Evolutionary conservation across 2,113 vertebrate species (phyloP).

Genomic region (Microtus richardsoni): DNA sequence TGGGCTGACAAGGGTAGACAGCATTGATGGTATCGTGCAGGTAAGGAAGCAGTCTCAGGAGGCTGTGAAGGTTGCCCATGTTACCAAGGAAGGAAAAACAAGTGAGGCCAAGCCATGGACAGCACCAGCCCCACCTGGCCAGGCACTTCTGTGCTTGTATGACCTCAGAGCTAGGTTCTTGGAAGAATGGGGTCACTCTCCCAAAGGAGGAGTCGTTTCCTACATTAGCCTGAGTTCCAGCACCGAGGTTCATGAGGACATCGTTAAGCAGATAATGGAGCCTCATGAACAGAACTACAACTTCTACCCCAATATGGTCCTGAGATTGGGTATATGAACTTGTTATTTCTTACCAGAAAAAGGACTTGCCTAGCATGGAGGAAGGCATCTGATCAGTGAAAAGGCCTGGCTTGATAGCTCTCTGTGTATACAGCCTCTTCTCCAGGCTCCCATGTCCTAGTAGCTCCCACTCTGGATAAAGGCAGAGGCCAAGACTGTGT

Average conservation of each 20-base stretch:
- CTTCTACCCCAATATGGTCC: neutral
- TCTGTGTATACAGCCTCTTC: no score
- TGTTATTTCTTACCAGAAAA: neutral
- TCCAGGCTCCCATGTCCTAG: neutral
- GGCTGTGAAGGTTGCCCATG: neutral
- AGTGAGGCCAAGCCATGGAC: neutral
- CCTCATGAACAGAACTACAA: neutral
- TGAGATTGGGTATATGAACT: neutral
- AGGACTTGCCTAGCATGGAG: neutral
- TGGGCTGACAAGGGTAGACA: accelerated
- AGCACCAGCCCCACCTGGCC: neutral
- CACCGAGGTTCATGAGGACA: neutral
- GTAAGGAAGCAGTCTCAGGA: neutral
- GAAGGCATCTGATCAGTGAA: neutral
- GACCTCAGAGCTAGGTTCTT: no score
- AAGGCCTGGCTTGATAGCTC: neutral
- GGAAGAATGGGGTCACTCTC: constrained; percentile 18
- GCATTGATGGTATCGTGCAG: no score
- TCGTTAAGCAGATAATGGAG: neutral
- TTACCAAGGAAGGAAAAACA: neutral
- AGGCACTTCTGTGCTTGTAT: no score
- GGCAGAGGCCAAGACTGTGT: neutral
- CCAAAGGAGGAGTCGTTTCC: constrained; percentile 38
- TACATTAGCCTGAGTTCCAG: neutral
- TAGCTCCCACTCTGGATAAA: neutral